Percentiles rank a stretch among this genome's conserved stretches.
These are phyloP conservation scores for Sphenopsis melanotis DNA, from an alignment of 2,797 vertebrate species.

Conservation along the genomic window DNA sequence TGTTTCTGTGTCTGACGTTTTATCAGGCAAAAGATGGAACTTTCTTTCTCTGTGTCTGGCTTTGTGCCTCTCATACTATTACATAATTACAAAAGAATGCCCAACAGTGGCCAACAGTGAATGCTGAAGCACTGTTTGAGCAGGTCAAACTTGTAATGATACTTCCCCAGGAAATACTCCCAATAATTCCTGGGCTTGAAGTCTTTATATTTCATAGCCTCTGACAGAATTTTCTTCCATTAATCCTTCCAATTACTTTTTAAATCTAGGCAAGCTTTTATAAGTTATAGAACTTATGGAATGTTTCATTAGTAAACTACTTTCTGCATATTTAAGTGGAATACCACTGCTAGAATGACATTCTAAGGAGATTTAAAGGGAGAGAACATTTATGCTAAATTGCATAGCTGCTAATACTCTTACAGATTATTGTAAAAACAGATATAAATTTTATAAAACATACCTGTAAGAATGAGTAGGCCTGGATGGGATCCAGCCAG, in stretches of 20 bases:
- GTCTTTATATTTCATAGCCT: not conserved
- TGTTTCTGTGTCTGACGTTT: not conserved
- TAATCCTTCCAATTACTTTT: not conserved
- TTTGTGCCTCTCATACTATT: not conserved
- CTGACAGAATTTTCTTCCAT: not conserved
- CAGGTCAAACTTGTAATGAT: not conserved
- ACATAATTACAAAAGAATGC: not conserved
- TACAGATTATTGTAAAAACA: not conserved
- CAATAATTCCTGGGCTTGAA: not conserved
- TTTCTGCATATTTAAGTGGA: not conserved
- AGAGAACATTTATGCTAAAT: not conserved
- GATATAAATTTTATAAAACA: not conserved
- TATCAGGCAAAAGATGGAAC: not conserved
- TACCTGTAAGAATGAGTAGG: not conserved
- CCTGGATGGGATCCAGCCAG: not conserved
- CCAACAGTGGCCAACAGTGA: not conserved
- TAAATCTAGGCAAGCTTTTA: not conserved
- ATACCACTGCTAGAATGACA: not conserved
- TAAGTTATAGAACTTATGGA: not conserved
- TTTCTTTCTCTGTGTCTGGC: not conserved
- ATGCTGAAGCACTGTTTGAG: not conserved
- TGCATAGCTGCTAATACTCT: not conserved
- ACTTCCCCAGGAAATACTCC: not conserved
- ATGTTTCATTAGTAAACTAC: not conserved
- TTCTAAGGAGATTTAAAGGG: not conserved